Evolutionary conservation across 2,113 vertebrate species (phyloP).

Genomic region (Limanda limanda): DNA sequence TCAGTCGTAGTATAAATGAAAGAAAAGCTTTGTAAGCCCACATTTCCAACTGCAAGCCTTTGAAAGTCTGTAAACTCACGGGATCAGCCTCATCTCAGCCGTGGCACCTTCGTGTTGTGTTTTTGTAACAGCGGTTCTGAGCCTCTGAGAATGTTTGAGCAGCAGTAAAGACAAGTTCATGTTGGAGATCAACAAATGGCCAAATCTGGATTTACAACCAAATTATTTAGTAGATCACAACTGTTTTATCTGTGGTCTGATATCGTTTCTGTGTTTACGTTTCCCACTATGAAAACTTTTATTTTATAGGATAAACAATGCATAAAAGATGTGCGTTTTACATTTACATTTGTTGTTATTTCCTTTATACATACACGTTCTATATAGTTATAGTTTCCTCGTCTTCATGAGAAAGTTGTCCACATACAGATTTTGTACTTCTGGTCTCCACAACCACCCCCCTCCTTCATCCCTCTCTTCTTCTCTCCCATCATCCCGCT

Average conservation of each 20-base stretch:
- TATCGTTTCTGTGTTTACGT: too few species aligned
- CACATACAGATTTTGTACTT: conserved; percentile 37
- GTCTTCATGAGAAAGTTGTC: conserved; percentile 60
- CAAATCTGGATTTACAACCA: too few species aligned
- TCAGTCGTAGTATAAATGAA: neutral
- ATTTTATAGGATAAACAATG: too few species aligned
- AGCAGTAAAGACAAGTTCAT: neutral
- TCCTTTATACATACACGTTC: too few species aligned
- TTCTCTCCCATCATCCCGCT: conserved; percentile 37
- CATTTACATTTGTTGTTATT: too few species aligned
- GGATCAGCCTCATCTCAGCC: conserved; percentile 1
- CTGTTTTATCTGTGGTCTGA: too few species aligned
- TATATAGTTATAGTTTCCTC: neutral
- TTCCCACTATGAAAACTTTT: too few species aligned
- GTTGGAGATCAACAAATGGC: neutral
- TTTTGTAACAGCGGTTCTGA: neutral
- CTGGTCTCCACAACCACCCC: neutral
- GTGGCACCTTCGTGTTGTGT: neutral
- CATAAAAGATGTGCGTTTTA: too few species aligned
- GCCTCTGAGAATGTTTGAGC: neutral
- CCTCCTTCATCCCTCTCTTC: neutral
- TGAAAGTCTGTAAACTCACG: neutral
- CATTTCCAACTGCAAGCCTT: neutral
- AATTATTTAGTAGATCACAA: too few species aligned
- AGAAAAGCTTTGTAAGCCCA: neutral